A percentile compares a stretch with the other conserved stretches of the same genome.
These are phyloP conservation scores for Nephila pilipes DNA, from an alignment of 1,140 invertebrate species.

Conservation along the genomic window DNA sequence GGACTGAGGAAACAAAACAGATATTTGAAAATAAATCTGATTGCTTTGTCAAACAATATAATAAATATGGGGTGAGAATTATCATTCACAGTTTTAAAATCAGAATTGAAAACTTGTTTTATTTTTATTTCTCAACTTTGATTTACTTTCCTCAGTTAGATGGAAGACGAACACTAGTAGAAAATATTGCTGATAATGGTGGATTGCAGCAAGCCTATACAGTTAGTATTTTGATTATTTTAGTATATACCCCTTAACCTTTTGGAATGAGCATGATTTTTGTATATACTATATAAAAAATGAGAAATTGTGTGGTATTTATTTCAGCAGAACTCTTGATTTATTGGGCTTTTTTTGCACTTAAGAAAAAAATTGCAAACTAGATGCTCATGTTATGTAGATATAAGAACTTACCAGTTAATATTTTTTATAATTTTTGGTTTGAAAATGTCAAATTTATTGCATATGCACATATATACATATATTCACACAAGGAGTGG, in stretches of 20 bases:
- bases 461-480: no score
- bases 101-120: neutral
- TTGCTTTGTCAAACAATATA: slow-evolving; percentile 37
- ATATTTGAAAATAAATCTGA: slow-evolving; percentile 26
- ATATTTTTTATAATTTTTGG: no score
- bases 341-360: no score
- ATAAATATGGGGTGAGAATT: neutral
- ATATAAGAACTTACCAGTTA: no score
- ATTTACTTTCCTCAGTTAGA: neutral
- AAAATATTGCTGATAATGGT: slow-evolving; percentile 73
- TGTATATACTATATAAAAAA: no score
- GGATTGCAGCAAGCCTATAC: slow-evolving; percentile 39
- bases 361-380: no score
- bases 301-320: no score
- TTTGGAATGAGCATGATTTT: neutral
- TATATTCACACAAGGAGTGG: no score
- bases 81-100: neutral
- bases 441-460: no score
- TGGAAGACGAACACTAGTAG: slow-evolving; percentile 53
- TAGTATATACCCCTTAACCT: neutral
- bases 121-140: neutral
- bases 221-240: neutral
- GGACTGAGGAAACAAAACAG: slow-evolving; percentile 12
- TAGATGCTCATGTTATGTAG: no score
- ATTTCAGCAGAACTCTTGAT: no score